These are phyloP conservation scores for Oryzias javanicus DNA, from an alignment of 2,113 vertebrate species.

Conservation along the genomic window DNA sequence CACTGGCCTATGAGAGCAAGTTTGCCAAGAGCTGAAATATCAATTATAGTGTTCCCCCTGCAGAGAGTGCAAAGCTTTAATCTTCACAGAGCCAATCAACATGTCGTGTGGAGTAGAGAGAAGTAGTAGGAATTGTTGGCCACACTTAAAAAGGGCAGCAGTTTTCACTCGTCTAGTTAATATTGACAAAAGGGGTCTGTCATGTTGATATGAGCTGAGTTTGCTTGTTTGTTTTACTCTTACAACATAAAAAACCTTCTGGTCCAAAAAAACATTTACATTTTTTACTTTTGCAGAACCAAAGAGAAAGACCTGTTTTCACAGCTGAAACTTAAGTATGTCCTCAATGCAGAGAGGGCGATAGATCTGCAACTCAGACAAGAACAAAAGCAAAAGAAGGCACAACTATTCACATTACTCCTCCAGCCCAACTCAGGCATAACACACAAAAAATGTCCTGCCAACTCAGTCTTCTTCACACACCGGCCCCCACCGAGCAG, in stretches of 20 bases:
- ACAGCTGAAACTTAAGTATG: not conserved
- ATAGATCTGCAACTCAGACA: conserved; percentile 14
- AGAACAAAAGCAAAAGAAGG: conserved; percentile 10
- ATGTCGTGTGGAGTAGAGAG: conserved; percentile 60
- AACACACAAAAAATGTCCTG: conserved; percentile 44
- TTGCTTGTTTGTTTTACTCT: not conserved
- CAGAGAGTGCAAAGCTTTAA: conserved; percentile 72
- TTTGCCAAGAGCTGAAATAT: conserved; percentile 77
- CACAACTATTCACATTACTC: conserved; percentile 2
- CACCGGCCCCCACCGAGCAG: conserved; percentile 60
- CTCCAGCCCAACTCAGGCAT: conserved; percentile 35
- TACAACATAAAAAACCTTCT: not conserved
- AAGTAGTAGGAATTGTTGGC: conserved; percentile 65
- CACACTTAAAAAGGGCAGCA: conserved; percentile 56
- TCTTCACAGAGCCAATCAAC: conserved; percentile 76
- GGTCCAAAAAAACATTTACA: not conserved
- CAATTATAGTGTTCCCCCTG: conserved; percentile 75
- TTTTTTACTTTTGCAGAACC: not conserved
- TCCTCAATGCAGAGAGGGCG: conserved; percentile 5
- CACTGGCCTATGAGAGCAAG: conserved; percentile 71
- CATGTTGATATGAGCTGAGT: conserved; percentile 22
- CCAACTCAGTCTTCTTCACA: conserved; percentile 64
- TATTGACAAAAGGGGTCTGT: conserved; percentile 40
- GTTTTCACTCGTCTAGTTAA: conserved; percentile 58
- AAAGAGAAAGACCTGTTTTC: not conserved